A percentile compares a stretch with the other conserved stretches of the same genome.
Evolutionary conservation across 30 jellyfish, hydroid and myxozoan genomes (phyloP).

Genomic region (Clytia hemisphaerica): DNA sequence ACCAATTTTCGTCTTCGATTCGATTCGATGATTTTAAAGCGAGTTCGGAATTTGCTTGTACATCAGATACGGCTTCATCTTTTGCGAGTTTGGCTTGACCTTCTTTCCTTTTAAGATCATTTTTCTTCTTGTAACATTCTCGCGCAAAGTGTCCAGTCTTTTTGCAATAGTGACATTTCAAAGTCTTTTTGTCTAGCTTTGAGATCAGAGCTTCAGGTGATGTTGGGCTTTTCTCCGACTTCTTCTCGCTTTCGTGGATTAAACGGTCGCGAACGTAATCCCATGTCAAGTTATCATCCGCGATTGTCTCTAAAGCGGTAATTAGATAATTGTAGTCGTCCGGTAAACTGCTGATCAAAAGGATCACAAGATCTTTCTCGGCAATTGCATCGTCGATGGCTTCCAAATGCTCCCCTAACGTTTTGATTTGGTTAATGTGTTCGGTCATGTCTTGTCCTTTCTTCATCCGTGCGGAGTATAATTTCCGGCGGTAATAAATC

Average conservation of each 20-base stretch:
- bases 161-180: slow-evolving; percentile 35
- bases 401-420: slow-evolving; percentile 38
- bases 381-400: slow-evolving; percentile 37
- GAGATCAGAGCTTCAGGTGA: not conserved
- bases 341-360: slow-evolving; percentile 28
- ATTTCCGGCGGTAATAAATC: slow-evolving; percentile 39
- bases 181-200: not conserved
- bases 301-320: slow-evolving; percentile 50
- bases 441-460: slow-evolving; percentile 29
- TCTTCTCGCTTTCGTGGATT: slow-evolving; percentile 14
- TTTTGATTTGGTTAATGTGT: slow-evolving; percentile 42
- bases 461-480: slow-evolving; percentile 37
- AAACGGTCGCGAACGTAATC: too few species aligned
- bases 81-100: not conserved
- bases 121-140: slow-evolving; percentile 33
- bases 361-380: slow-evolving; percentile 28
- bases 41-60: too few species aligned
- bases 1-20: slow-evolving; percentile 11
- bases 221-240: not conserved
- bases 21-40: too few species aligned
- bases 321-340: slow-evolving; percentile 30
- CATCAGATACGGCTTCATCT: too few species aligned
- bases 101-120: too few species aligned
- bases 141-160: slow-evolving; percentile 43
- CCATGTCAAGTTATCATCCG: too few species aligned